Evolutionary conservation across 2,113 vertebrate genomes (phyloP), one percentile per base, ranked within the genome.

Genomic region (Rana temporaria): DNA sequence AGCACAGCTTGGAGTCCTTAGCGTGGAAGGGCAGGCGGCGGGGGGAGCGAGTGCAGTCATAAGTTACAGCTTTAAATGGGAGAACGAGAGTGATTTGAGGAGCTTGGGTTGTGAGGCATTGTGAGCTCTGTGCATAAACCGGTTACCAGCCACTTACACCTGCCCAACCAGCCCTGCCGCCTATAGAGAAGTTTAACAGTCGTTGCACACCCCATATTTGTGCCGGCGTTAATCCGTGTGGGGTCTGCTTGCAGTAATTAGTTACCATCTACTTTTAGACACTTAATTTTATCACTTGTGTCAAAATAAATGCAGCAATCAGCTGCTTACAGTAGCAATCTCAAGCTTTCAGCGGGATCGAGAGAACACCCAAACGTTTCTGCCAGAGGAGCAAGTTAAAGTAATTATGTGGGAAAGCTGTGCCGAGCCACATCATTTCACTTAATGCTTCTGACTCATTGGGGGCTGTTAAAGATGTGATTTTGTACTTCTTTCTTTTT

Each of bases 1-100:
- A 73, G 69, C 42, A 30, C 59, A 18, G 59, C 79, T 56, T 22
- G 12, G 59, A n/a, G 34, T 67, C 68, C 67, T 68, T 18, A 60
- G 79, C 5, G 42, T 56, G 24, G 79, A 63, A 59, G 69, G 59
- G 42, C 12, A 59, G 4, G 20, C 24, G 30, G 48, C 79, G 1
- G 79, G 48, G 55, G 20, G 26, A 24, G 60, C 2, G 75, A 56
- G 42, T 20, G 26, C 19, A 32, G 38, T 20, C 56, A 52, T 71
- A 80, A 80, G 55, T 80, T 67, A 80, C 66, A 7, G 66, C 55
- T 48, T 70, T 80, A 80, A 70, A 80, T 19, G 55, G 34, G 17
- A 70, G 66, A 80, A 69, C 53, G 38, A 14, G 48, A 71, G 48
- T 52, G 53, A 71, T 71, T 71, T 15, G 52, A 55, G 48, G 15